These are phyloP conservation scores for Nasonovia ribisnigri DNA, from an alignment of 2,888 invertebrate genomes.

Conservation along the genomic window DNA sequence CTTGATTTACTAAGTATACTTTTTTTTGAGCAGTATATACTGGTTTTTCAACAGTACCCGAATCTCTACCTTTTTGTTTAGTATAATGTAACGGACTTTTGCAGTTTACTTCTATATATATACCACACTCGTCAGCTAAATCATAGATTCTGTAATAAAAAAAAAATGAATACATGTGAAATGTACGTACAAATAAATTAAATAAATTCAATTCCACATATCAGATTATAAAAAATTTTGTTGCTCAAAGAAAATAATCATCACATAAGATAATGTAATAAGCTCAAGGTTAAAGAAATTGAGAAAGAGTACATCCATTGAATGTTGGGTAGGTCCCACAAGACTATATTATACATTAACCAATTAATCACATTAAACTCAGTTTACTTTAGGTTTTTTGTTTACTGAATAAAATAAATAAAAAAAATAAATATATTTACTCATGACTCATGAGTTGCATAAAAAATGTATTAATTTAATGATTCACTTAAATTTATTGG, in stretches of 20 bases:
- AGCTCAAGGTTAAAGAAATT: no score
- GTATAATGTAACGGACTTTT: constrained; percentile 39
- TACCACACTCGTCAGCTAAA: constrained; percentile 34
- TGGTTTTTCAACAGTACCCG: background rate
- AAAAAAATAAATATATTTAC: no score
- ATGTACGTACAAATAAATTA: background rate
- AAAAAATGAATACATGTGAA: background rate
- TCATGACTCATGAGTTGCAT: background rate
- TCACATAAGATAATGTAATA: background rate
- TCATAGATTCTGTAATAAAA: constrained; percentile 33
- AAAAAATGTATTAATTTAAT: background rate
- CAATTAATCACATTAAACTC: background rate
- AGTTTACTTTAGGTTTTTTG: background rate
- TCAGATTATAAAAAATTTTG: background rate
- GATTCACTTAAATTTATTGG: background rate
- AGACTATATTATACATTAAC: background rate
- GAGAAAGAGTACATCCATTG: no score
- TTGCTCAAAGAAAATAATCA: background rate
- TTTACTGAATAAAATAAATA: no score
- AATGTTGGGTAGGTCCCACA: no score
- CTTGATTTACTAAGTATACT: background rate
- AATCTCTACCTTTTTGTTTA: background rate
- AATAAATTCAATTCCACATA: background rate
- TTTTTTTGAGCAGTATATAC: background rate
- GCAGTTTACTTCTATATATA: constrained; percentile 37